Percentiles rank a stretch among this genome's conserved stretches.
Conservation (phyloP, 2,797 vertebrate genomes). For the Fistularia commersonii region DNA sequence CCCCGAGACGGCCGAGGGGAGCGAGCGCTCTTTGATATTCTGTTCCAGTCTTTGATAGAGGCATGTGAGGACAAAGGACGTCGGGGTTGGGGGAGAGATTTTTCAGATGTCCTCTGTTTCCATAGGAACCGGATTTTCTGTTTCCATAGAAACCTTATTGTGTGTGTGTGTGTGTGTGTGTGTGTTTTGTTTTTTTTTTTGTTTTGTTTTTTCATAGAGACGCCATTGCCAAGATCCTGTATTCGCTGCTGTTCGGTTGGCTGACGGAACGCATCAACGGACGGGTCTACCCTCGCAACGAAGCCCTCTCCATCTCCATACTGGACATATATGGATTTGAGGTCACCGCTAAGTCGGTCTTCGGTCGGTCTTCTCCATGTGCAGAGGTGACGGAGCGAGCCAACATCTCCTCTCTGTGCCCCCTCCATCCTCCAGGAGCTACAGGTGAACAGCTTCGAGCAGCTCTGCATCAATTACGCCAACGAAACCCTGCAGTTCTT, state of each 20-base stretch:
- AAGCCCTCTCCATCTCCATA: slow-evolving; percentile 88
- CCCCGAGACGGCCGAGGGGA: too few species aligned
- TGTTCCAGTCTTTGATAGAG: slow-evolving; percentile 53
- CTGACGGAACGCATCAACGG: slow-evolving; percentile 90
- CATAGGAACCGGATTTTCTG: slow-evolving; percentile 68
- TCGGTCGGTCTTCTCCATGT: neutral
- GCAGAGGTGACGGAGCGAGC: slow-evolving; percentile 8
- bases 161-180: slow-evolving; percentile 64
- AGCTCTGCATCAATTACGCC: slow-evolving; percentile 94
- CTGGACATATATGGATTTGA: slow-evolving; percentile 97
- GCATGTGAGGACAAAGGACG: slow-evolving; percentile 64
- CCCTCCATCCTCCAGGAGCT: slow-evolving; percentile 89
- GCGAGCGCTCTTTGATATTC: slow-evolving; percentile 49
- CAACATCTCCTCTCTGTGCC: slow-evolving; percentile 18
- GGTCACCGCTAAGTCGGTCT: slow-evolving; percentile 64
- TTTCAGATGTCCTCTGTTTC: slow-evolving; percentile 72
- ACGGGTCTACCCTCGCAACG: slow-evolving; percentile 85
- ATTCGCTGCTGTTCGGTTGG: slow-evolving; percentile 92
- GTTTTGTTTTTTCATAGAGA: slow-evolving; percentile 76
- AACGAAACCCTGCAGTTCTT: slow-evolving; percentile 93
- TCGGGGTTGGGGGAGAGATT: slow-evolving; percentile 48
- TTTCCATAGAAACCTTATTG: slow-evolving; percentile 70
- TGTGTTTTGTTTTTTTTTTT: too few species aligned
- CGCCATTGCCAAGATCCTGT: slow-evolving; percentile 96
- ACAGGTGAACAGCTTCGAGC: slow-evolving; percentile 93